phyloP scores from a whole-genome alignment of 2,113 vertebrate genomes.

The Myodes glareolus region DNA sequence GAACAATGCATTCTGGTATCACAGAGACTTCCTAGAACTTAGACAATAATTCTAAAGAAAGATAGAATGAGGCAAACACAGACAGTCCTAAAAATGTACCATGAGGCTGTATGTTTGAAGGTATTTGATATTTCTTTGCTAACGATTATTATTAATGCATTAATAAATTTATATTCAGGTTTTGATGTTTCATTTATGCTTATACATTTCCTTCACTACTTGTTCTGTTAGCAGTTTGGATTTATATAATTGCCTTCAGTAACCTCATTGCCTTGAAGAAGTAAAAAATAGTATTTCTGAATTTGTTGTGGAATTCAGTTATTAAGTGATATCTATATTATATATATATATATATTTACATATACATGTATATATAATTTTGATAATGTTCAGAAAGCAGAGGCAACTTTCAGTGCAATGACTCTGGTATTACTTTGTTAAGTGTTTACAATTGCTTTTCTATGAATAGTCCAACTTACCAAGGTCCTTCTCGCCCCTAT shows the following conservation, averaged over 20 bases:
- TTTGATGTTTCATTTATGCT: background rate
- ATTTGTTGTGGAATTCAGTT: background rate
- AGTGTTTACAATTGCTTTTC: background rate
- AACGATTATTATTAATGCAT: background rate
- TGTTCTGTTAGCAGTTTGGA: background rate
- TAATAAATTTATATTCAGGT: slow-evolving; percentile 4
- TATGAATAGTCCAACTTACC: background rate
- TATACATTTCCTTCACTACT: background rate
- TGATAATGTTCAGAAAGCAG: background rate
- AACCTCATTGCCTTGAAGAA: background rate
- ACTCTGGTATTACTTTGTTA: background rate
- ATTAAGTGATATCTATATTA: background rate
- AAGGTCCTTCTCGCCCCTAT: background rate
- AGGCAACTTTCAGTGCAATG: background rate
- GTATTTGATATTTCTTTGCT: background rate
- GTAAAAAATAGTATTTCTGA: background rate
- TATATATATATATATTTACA: too few relatives aligned
- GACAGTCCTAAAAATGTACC: background rate
- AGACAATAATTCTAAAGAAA: slow-evolving; percentile 1
- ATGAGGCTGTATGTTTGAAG: background rate
- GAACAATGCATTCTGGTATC: background rate
- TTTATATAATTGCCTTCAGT: background rate
- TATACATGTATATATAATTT: background rate
- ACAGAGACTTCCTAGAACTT: background rate
- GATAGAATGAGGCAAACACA: background rate